These are phyloP conservation scores for Gonioctena quinquepunctata DNA, from an alignment of 1,140 invertebrate species.

Conservation along the genomic window DNA sequence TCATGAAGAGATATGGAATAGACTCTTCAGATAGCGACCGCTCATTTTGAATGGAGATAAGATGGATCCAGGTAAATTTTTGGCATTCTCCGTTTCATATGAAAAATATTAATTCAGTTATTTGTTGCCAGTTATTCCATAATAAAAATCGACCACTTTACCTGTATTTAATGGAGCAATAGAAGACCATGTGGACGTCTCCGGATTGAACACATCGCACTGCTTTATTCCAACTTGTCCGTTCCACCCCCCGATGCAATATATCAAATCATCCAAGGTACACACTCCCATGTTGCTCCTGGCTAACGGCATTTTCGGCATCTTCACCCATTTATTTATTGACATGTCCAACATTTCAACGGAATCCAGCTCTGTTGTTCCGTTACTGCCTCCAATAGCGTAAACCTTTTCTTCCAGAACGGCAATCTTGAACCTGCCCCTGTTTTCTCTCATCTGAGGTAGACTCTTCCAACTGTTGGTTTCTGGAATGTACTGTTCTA, in stretches of 20 bases:
- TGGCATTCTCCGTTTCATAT: no score
- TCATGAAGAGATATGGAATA: no score
- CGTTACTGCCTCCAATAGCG: conserved; percentile 80
- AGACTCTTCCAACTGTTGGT: conserved; percentile 71
- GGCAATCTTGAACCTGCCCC: conserved; percentile 77
- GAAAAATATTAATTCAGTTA: no score
- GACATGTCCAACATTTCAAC: conserved; percentile 67
- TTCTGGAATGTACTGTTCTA: conserved; percentile 73
- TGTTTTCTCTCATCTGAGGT: conserved; percentile 69
- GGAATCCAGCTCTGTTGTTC: conserved; percentile 70
- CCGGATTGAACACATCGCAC: conserved; percentile 74
- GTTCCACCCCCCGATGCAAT: conserved; percentile 81
- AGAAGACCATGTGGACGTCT: conserved; percentile 65
- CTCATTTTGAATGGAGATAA: no score
- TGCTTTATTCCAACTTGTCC: conserved; percentile 74
- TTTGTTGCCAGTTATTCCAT: no score
- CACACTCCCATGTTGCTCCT: conserved; percentile 76
- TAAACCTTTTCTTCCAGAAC: conserved; percentile 70
- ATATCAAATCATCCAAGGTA: conserved; percentile 69
- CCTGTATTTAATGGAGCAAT: conserved; percentile 70
- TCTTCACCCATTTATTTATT: conserved; percentile 65
- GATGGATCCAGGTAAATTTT: no score
- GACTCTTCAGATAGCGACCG: no score
- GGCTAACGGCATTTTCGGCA: conserved; percentile 67
- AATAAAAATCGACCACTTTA: no score